Percentiles rank a stretch among this genome's conserved stretches.
Evolutionary conservation across 2,888 invertebrate genomes (phyloP).

Genomic region (Lycaena phlaeas): DNA sequence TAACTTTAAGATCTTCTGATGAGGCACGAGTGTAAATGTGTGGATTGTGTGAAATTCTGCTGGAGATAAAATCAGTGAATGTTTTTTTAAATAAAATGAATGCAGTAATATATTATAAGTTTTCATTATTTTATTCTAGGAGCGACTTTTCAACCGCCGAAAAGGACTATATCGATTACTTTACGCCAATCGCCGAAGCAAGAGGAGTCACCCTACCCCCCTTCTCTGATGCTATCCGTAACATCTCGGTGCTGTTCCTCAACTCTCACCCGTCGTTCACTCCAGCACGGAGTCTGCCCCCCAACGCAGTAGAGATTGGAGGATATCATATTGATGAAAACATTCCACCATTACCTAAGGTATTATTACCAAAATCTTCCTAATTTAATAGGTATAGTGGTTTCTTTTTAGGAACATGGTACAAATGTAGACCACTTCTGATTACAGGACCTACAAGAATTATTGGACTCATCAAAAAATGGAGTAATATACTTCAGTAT

Average conservation of each 20-base stretch:
- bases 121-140: too few species aligned
- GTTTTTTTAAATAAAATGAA: too few species aligned
- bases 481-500: slow-evolving; percentile 46
- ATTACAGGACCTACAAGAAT: slow-evolving; percentile 30
- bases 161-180: slow-evolving; percentile 10
- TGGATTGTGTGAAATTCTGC: too few species aligned
- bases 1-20: too few species aligned
- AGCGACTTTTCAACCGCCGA: not conserved
- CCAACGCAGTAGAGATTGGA: slow-evolving; percentile 20
- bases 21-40: too few species aligned
- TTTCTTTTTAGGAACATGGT: too few species aligned
- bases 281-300: slow-evolving; percentile 15
- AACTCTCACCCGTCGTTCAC: slow-evolving; percentile 16
- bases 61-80: too few species aligned
- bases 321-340: slow-evolving; percentile 22
- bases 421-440: too few species aligned
- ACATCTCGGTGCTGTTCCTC: slow-evolving; percentile 14
- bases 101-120: too few species aligned
- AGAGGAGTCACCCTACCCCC: slow-evolving; percentile 13
- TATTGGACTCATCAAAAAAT: slow-evolving; percentile 32
- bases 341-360: slow-evolving; percentile 20
- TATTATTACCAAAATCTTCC: too few species aligned
- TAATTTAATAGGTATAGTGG: too few species aligned
- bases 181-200: slow-evolving; percentile 10
- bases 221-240: slow-evolving; percentile 9